phyloP scores from a whole-genome alignment of 1,140 invertebrate genomes.

The Metaphire vulgaris region DNA sequence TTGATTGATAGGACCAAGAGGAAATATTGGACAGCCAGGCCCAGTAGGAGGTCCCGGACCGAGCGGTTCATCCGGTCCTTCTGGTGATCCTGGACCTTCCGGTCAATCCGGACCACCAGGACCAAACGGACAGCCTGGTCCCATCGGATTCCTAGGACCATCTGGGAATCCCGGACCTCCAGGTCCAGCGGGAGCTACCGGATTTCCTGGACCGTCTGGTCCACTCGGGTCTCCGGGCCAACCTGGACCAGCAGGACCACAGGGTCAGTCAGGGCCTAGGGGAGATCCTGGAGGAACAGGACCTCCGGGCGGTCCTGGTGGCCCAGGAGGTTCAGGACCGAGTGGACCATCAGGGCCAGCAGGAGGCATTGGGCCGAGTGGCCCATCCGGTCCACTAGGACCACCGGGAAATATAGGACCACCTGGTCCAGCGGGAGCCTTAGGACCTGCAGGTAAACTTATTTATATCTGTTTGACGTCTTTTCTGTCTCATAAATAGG shows the following conservation, averaged over 20 bases:
- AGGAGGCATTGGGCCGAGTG: constrained; percentile 16
- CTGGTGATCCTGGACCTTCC: constrained; percentile 21
- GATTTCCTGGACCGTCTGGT: constrained; percentile 30
- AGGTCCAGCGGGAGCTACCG: constrained; percentile 39
- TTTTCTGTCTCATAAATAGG: constrained; percentile 35
- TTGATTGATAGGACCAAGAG: constrained; percentile 54
- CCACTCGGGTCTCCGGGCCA: constrained; percentile 34
- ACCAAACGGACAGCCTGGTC: constrained; percentile 19
- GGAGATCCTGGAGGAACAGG: constrained; percentile 42
- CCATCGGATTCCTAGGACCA: constrained; percentile 31
- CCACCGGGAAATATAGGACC: constrained; percentile 34
- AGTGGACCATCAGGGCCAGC: constrained; percentile 29
- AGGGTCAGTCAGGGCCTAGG: constrained; percentile 38
- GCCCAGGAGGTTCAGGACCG: constrained; percentile 33
- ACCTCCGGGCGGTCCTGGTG: neutral
- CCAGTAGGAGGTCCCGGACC: neutral
- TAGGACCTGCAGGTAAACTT: constrained; percentile 35
- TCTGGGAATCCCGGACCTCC: constrained; percentile 35
- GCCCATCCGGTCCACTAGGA: constrained; percentile 33
- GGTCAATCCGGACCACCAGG: constrained; percentile 13
- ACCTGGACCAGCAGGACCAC: constrained; percentile 37
- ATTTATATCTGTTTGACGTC: constrained; percentile 34
- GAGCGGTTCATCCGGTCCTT: neutral
- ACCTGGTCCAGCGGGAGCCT: constrained; percentile 34
- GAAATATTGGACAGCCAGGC: constrained; percentile 68